Conservation (phyloP, 2,888 invertebrate species). For the Scaptomyza cyrtandrae region DNA sequence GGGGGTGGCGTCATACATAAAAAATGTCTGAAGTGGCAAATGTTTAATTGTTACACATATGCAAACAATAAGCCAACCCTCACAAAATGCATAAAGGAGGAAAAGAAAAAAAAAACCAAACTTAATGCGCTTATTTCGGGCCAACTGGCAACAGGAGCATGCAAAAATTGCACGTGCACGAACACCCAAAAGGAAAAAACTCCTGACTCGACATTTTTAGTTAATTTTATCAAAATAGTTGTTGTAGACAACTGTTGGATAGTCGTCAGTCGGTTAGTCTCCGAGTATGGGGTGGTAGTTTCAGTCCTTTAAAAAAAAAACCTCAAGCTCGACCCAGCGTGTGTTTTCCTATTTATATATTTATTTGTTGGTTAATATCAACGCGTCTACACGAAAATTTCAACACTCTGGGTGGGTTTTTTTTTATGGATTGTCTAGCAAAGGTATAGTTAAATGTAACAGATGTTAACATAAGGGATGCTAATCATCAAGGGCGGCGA, state of each 20-base stretch:
- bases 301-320: slow-evolving; percentile 38
- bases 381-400: slow-evolving; percentile 43
- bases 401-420: slow-evolving; percentile 58
- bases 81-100: slow-evolving; percentile 10
- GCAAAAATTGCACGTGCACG: slow-evolving; percentile 77
- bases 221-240: slow-evolving; percentile 60
- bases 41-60: slow-evolving; percentile 80
- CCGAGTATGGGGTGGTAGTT: slow-evolving; percentile 60
- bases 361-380: slow-evolving; percentile 37
- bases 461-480: slow-evolving; percentile 81
- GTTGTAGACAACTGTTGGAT: slow-evolving; percentile 25
- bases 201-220: slow-evolving; percentile 70
- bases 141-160: slow-evolving; percentile 44
- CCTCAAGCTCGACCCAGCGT: slow-evolving; percentile 24
- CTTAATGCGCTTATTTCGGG: slow-evolving; percentile 75
- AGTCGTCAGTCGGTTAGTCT: slow-evolving; percentile 6
- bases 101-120: slow-evolving; percentile 33
- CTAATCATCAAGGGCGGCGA: slow-evolving; percentile 62
- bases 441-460: slow-evolving; percentile 73
- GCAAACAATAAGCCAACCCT: slow-evolving; percentile 76
- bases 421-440: slow-evolving; percentile 20
- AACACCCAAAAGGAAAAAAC: slow-evolving; percentile 18
- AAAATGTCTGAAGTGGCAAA: slow-evolving; percentile 72
- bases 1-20: slow-evolving; percentile 45
- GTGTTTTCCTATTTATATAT: slow-evolving; percentile 3